Conservation (phyloP, 2,797 vertebrate genomes). For the Miichthys miiuy region DNA sequence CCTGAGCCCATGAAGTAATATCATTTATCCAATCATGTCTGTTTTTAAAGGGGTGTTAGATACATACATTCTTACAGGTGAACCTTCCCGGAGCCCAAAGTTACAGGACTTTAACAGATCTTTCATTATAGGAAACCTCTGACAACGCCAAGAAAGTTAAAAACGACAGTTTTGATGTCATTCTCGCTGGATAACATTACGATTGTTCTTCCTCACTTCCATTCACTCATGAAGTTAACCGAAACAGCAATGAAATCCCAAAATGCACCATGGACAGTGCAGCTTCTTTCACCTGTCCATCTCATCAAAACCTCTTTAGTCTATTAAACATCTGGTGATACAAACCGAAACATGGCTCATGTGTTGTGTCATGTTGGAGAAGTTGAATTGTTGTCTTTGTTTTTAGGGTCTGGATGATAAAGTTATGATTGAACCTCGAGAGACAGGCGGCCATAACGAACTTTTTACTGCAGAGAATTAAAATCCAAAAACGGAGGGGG, state of each 20-base stretch:
- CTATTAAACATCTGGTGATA: neutral
- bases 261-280: neutral
- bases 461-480: slow-evolving; percentile 25
- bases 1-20: too few species aligned
- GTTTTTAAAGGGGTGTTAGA: too few species aligned
- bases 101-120: too few species aligned
- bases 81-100: too few species aligned
- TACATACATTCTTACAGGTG: too few species aligned
- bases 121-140: too few species aligned
- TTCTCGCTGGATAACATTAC: too few species aligned
- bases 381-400: neutral
- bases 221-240: too few species aligned
- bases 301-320: neutral
- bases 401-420: neutral
- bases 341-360: neutral
- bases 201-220: too few species aligned
- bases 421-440: neutral
- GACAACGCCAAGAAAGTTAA: too few species aligned
- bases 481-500: neutral
- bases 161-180: too few species aligned
- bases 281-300: neutral
- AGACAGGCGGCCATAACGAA: neutral
- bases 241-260: neutral
- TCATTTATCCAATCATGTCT: too few species aligned
- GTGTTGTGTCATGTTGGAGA: neutral